Percentiles rank a stretch among this genome's conserved stretches.
Conservation (phyloP, 2,113 vertebrate species). For the Noctilio leporinus region DNA sequence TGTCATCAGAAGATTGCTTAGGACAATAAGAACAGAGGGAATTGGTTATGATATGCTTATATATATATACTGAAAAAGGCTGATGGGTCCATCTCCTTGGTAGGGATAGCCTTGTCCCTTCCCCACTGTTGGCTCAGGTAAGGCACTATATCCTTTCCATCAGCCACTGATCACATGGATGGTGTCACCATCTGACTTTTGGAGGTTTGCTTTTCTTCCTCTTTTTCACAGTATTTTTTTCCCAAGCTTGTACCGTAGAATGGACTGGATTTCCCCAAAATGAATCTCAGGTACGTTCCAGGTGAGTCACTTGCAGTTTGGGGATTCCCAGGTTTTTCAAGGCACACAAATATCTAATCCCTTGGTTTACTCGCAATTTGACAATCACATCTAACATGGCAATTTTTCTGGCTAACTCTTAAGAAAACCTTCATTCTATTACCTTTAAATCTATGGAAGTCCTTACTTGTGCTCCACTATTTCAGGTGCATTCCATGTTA, state of each 20-base stretch:
- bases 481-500: background rate
- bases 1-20: background rate
- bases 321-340: background rate
- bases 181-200: background rate
- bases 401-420: background rate
- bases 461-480: background rate
- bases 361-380: background rate
- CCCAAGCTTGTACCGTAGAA: background rate
- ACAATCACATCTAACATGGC: background rate
- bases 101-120: background rate
- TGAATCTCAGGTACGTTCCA: slow-evolving; percentile 38
- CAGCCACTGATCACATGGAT: background rate
- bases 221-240: background rate
- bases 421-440: slow-evolving; percentile 30
- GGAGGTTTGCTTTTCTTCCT: background rate
- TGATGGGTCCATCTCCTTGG: background rate
- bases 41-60: background rate
- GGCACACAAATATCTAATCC: background rate
- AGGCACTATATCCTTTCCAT: background rate
- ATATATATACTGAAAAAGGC: background rate
- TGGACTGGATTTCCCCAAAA: background rate
- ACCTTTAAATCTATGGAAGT: background rate
- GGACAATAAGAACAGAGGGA: background rate
- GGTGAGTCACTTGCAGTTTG: background rate
- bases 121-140: background rate